Evolutionary conservation across 2,113 vertebrate species (phyloP), one percentile per base, ranked within the genome.

Genomic region (Colossoma macropomum): DNA sequence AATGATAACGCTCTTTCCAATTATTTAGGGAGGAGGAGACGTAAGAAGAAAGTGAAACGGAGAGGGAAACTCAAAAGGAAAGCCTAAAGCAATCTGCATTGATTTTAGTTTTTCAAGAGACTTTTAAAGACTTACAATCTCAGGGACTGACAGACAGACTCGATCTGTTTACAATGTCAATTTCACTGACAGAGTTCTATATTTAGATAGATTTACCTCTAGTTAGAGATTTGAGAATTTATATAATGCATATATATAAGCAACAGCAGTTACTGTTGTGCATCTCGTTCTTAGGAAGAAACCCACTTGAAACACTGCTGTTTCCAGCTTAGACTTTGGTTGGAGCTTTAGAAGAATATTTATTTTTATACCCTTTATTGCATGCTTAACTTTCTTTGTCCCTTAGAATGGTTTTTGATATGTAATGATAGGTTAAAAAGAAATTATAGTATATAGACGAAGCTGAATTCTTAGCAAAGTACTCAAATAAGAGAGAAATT

Each of bases 51-150:
- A 84, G 75, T 76, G 0, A 93, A 90, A 77, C 94, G 89, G 85
- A 95, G 94, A 88, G 90, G 82, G 28, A 96, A 94, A 85, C 66
- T 75, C 1, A 96, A 93, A 89, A 93, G 93, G 56, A 96, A 91
- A 69, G 85, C 82, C 48, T 91, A 86, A 86, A 48, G 85, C 70
- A 16, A 60, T 32, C 9, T 84, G 27, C 8, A 76, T 11, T 82
- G 68, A 48, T 11, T 60, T 66, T 34, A n/a, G 38, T 28, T 62
- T 65, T 65, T 71, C 32, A 77, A 27, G 45, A 74, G 56, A 48
- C 69, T 13, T 88, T 89, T 87, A 63, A 62, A 32, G 48, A 88
- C 91, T 94, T 92, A 38, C 41, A 15, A 74, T 87, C 93, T 95
- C 93, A 94, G 93, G 93, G 93, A 89, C 81, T 91, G 75, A 71